phyloP scores from a whole-genome alignment of 1,140 invertebrate species.

The Zaprionus tsacasi region DNA sequence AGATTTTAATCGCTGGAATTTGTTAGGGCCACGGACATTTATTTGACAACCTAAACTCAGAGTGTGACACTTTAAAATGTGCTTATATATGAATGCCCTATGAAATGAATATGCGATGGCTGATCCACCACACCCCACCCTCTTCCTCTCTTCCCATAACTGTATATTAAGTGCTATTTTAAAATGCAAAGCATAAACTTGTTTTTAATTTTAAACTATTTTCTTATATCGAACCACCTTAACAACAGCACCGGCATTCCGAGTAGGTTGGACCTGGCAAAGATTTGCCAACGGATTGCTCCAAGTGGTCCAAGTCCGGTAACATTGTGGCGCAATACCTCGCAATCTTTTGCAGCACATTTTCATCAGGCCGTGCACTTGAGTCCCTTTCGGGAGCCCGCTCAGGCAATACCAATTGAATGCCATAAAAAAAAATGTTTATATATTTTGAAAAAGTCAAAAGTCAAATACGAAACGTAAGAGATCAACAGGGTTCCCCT shows the following conservation, averaged over 20 bases:
- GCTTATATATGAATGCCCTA: constrained; percentile 60
- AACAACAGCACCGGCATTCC: not conserved
- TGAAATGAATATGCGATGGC: constrained; percentile 55
- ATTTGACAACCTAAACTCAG: constrained; percentile 71
- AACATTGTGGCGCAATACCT: not conserved
- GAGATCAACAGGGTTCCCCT: constrained; percentile 51
- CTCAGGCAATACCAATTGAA: constrained; percentile 60
- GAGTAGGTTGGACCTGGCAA: too few species aligned
- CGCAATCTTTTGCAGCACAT: constrained; percentile 35
- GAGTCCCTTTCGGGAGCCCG: constrained; percentile 56
- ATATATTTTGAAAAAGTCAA: constrained; percentile 73
- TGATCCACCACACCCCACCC: not conserved
- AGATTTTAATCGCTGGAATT: constrained; percentile 71
- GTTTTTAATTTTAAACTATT: constrained; percentile 57
- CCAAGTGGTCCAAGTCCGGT: not conserved
- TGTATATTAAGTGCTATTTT: constrained; percentile 48
- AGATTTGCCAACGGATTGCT: not conserved
- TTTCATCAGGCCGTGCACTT: constrained; percentile 56
- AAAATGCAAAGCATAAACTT: constrained; percentile 57
- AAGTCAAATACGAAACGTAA: constrained; percentile 73
- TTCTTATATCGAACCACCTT: constrained; percentile 14
- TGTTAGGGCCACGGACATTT: constrained; percentile 59
- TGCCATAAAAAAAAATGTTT: constrained; percentile 77
- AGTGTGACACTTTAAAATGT: constrained; percentile 76
- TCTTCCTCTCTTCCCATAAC: constrained; percentile 2